These are phyloP conservation scores for Martes martes DNA, from an alignment of 2,113 vertebrate species.

Conservation along the genomic window DNA sequence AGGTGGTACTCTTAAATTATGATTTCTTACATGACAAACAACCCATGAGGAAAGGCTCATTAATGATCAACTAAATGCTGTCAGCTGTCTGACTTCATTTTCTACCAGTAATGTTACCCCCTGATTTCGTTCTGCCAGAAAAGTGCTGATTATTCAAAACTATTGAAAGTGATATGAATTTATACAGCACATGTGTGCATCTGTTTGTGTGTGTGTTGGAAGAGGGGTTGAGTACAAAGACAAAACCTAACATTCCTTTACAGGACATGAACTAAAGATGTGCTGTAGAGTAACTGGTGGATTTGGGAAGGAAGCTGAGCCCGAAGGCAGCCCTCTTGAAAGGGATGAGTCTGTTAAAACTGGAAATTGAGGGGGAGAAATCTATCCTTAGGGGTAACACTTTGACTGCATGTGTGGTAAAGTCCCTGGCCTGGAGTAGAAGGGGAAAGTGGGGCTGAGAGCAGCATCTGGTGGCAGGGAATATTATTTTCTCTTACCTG, in stretches of 20 bases:
- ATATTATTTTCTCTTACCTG: neutral
- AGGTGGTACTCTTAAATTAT: neutral
- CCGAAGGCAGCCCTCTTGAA: neutral
- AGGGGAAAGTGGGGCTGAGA: neutral
- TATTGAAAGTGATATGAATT: neutral
- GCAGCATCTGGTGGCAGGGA: neutral
- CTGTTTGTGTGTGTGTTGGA: neutral
- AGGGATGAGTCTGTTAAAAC: neutral
- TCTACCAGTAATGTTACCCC: neutral
- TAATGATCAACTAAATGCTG: neutral
- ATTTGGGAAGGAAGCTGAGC: neutral
- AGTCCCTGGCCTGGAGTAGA: neutral
- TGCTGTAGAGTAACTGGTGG: neutral
- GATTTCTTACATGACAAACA: neutral
- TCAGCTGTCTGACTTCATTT: neutral
- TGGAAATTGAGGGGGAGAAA: neutral
- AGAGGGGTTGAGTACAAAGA: neutral
- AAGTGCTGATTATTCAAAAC: neutral
- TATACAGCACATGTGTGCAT: neutral
- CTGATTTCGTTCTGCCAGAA: slow-evolving; percentile 11
- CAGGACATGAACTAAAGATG: neutral
- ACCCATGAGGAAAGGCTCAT: neutral
- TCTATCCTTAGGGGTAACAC: neutral
- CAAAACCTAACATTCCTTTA: neutral
- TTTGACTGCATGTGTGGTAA: neutral